phyloP scores from a whole-genome alignment of 30 jellyfish, hydroid and myxozoan species.

The Hydra vulgaris region DNA sequence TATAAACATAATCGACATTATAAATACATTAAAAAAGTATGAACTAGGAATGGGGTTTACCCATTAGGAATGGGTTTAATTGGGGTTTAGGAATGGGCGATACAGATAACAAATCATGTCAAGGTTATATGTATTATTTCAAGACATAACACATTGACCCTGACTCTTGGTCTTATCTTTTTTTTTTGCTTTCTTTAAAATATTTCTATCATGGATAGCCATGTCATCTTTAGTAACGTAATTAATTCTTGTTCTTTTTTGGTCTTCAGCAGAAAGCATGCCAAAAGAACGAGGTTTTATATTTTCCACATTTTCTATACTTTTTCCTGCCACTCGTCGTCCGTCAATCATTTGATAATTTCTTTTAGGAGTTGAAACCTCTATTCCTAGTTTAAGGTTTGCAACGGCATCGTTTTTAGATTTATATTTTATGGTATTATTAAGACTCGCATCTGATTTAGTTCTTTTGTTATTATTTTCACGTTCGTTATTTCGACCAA shows the following conservation, averaged over 20 bases:
- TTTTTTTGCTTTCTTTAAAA: conserved; percentile 40
- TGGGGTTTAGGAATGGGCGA: too few species aligned
- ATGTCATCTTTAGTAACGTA: conserved; percentile 92
- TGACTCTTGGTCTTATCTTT: conserved; percentile 40
- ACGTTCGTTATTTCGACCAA: conserved; percentile 84
- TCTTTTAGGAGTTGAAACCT: conserved; percentile 60
- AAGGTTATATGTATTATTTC: too few species aligned
- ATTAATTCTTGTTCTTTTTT: conserved; percentile 71
- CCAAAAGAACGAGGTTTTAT: conserved; percentile 69
- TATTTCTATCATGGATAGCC: conserved; percentile 67
- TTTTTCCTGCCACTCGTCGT: conserved; percentile 50
- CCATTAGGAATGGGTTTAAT: too few species aligned
- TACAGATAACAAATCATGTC: too few species aligned
- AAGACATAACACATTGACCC: conserved; percentile 69
- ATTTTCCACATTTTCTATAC: conserved; percentile 41
- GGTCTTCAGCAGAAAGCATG: conserved; percentile 71
- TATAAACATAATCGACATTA: not conserved
- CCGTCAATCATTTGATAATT: conserved; percentile 46
- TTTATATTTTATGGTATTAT: conserved; percentile 29
- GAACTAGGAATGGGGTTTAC: too few species aligned
- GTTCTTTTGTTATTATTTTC: conserved; percentile 64
- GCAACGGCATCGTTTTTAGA: conserved; percentile 52
- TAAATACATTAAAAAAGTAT: too few species aligned
- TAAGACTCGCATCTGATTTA: conserved; percentile 72
- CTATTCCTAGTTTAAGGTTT: conserved; percentile 49